phyloP scores from a whole-genome alignment of 2,888 invertebrate species.

The Brachycybe producta region DNA sequence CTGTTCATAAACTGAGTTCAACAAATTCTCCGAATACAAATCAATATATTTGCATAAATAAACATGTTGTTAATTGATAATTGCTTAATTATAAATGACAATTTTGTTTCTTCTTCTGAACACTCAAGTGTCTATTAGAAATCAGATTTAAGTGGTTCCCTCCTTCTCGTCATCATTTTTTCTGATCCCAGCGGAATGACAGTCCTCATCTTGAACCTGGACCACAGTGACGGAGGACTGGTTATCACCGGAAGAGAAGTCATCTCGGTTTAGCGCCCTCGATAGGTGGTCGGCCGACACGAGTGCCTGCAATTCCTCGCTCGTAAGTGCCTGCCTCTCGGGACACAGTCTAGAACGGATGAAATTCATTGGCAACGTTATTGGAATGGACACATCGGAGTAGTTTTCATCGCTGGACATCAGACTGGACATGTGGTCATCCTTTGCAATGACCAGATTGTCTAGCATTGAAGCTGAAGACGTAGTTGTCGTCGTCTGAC shows the following conservation, averaged over 20 bases:
- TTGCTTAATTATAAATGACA: too few species aligned
- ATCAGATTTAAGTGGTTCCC: too few species aligned
- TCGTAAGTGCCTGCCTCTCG: constrained; percentile 36
- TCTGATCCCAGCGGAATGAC: not conserved
- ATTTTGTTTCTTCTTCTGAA: too few species aligned
- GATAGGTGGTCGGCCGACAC: constrained; percentile 40
- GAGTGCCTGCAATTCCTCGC: constrained; percentile 39
- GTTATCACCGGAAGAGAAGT: not conserved
- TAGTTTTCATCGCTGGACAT: not conserved
- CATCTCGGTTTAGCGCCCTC: too few species aligned
- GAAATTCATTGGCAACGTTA: not conserved
- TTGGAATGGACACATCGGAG: not conserved
- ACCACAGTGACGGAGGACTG: not conserved
- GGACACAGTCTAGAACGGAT: constrained; percentile 24
- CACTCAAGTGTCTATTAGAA: too few species aligned
- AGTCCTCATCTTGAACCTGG: not conserved
- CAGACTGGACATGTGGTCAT: constrained; percentile 4
- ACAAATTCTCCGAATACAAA: too few species aligned
- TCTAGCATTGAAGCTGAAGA: not conserved
- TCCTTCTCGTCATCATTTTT: not conserved
- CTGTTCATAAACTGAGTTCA: too few species aligned
- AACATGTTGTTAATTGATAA: too few species aligned
- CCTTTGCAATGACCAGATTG: not conserved
- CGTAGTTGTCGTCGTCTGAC: not conserved
- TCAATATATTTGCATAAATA: too few species aligned